Evolutionary conservation across 2,797 vertebrate genomes (phyloP), one percentile per base, ranked within the genome.

Genomic region (Crocodylus rhombifer): DNA sequence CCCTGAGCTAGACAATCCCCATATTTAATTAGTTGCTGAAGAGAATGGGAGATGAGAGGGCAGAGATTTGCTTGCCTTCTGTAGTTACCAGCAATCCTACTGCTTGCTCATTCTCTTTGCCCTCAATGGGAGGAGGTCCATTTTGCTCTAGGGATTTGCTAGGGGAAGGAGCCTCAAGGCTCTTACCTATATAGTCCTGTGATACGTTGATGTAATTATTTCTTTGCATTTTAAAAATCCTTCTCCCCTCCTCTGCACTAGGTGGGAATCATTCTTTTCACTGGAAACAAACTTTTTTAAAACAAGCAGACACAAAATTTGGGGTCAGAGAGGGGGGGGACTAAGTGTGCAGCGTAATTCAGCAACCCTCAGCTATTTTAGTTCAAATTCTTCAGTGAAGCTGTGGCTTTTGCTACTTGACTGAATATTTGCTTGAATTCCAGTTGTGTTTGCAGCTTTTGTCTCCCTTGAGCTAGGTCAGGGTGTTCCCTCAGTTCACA

Each of bases 401-500:
- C 79, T 91, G 5, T 0, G 0, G 42, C 28, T 73, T 87, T 65
- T 74, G 12, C 51, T 84, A 3, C 2, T 0, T 83, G 67, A 76
- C 79, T 77, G n/a, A 71, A 85, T 80, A 25, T 63, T 80, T 88
- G 76, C 11, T 78, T 69, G 71, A 80, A 83, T 87, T 75, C 84
- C 81, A 55, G 15, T 80, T 89, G 33, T 88, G 4, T 60, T 33
- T 80, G 23, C 30, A 80, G 0, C 30, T 21, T 90, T 90, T 93
- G 11, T 63, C 69, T 86, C 64, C 76, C 30, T 16, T 62, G 55
- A 56, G 13, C 14, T 2, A 84, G 18, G n/a, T 3, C 42, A 77
- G 62, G 79, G 23, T 86, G 14, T 36, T 82, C 12, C 65, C 12
- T 16, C 56, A 92, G 73, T 86, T 88, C 79, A 86, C 17, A 14